Conservation (phyloP, 1,140 invertebrate genomes). For the Wasmannia auropunctata region DNA sequence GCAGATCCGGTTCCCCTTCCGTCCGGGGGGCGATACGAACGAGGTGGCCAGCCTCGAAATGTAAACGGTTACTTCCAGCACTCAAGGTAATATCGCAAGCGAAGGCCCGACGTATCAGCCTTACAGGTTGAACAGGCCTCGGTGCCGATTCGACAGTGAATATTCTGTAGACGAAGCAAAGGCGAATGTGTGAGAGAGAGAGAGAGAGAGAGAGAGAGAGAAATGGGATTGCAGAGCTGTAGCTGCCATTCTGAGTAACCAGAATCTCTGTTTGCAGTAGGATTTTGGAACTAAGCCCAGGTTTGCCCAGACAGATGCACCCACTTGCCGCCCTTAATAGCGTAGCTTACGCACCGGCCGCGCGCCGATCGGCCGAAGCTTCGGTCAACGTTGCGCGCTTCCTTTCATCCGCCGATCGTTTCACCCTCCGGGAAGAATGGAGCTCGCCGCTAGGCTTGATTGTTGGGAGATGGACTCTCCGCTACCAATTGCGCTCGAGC, state of each 20-base stretch:
- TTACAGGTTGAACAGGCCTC: background rate
- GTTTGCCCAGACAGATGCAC: conserved; percentile 80
- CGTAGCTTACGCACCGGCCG: conserved; percentile 73
- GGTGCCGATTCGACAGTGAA: background rate
- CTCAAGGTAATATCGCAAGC: conserved; percentile 21
- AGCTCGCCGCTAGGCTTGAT: conserved; percentile 42
- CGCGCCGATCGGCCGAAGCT: conserved; percentile 48
- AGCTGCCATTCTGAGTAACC: conserved; percentile 59
- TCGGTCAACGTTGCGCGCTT: conserved; percentile 13
- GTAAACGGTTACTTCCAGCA: background rate
- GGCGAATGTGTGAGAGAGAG: background rate
- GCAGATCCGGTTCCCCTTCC: conserved; percentile 37
- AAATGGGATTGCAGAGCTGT: background rate
- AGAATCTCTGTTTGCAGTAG: conserved; percentile 74
- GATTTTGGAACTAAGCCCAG: conserved; percentile 78
- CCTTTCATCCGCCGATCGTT: conserved; percentile 61
- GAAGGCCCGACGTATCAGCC: background rate
- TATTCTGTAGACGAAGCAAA: conserved; percentile 1
- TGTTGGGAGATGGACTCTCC: conserved; percentile 55
- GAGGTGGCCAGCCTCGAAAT: background rate
- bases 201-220: conserved; percentile 9
- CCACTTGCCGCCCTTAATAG: conserved; percentile 78
- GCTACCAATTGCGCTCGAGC: background rate
- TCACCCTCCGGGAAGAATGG: conserved; percentile 49
- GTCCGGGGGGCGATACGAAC: background rate